A percentile compares a stretch with the other conserved stretches of the same genome.
Conservation (phyloP, 2,888 invertebrate species). For the Mantis religiosa region DNA sequence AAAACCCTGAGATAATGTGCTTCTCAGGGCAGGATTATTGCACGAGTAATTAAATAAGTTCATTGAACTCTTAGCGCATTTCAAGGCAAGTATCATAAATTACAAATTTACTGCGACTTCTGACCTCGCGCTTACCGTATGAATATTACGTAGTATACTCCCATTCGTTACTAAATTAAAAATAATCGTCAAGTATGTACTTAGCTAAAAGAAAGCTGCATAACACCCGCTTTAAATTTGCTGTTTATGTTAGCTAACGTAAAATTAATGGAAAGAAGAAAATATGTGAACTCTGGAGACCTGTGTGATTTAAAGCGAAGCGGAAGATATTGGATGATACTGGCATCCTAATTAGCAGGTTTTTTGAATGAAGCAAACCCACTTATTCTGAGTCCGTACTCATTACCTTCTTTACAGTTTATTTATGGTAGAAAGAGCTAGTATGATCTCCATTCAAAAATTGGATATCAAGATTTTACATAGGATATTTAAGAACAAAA, state of each 20-base stretch:
- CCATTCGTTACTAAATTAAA: not conserved
- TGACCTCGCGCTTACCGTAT: not conserved
- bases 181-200: not conserved
- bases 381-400: too few species aligned
- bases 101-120: not conserved
- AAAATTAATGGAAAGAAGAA: not conserved
- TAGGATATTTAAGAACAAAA: too few species aligned
- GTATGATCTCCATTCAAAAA: too few species aligned
- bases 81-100: not conserved
- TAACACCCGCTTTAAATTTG: not conserved
- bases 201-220: not conserved
- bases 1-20: not conserved
- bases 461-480: too few species aligned
- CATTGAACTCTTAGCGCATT: not conserved
- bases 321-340: too few species aligned
- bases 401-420: too few species aligned
- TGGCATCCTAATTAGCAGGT: too few species aligned
- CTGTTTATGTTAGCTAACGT: not conserved
- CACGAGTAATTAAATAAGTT: not conserved
- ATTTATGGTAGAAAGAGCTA: too few species aligned
- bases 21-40: not conserved
- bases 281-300: too few species aligned
- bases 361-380: too few species aligned
- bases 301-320: too few species aligned
- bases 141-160: not conserved